phyloP scores from a whole-genome alignment of 1,140 invertebrate genomes.

The Phenacoccus solenopsis region DNA sequence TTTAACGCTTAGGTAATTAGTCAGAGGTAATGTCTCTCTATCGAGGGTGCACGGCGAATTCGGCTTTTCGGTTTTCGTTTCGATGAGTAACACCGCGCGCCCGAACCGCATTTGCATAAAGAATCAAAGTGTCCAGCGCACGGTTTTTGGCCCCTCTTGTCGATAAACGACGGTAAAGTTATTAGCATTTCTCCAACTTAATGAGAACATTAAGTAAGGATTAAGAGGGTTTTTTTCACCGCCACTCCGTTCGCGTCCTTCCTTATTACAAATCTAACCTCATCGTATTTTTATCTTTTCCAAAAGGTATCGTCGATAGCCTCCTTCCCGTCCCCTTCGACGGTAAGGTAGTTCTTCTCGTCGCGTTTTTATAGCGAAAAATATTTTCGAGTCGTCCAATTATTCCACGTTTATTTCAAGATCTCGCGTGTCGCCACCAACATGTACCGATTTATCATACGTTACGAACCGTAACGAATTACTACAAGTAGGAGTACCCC shows the following conservation, averaged over 20 bases:
- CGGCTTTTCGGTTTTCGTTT: constrained; percentile 11
- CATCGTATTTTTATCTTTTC: too few relatives aligned
- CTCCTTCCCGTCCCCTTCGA: too few relatives aligned
- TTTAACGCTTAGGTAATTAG: constrained; percentile 18
- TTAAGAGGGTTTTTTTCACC: not conserved
- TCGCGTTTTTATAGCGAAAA: not conserved
- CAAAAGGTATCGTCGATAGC: not conserved
- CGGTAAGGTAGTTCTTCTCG: not conserved
- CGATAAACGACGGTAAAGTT: constrained; percentile 1
- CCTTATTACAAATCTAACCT: too few relatives aligned
- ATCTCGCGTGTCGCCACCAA: not conserved
- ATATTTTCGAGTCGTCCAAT: not conserved
- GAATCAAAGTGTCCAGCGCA: constrained; percentile 13
- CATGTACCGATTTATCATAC: not conserved
- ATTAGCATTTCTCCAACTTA: constrained; percentile 2
- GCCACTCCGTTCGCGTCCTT: not conserved
- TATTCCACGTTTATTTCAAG: not conserved
- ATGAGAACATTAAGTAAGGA: not conserved
- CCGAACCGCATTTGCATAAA: constrained; percentile 12
- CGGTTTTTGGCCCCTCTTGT: constrained; percentile 5
- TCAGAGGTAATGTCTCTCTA: constrained; percentile 17
- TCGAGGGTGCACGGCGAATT: not conserved
- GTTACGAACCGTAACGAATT: not conserved
- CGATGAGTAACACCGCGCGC: not conserved
- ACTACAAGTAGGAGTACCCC: not conserved